Evolutionary conservation across 2,888 invertebrate species (phyloP), one percentile per base, ranked within the genome.

Genomic region (Caenorhabditis panamensis): DNA sequence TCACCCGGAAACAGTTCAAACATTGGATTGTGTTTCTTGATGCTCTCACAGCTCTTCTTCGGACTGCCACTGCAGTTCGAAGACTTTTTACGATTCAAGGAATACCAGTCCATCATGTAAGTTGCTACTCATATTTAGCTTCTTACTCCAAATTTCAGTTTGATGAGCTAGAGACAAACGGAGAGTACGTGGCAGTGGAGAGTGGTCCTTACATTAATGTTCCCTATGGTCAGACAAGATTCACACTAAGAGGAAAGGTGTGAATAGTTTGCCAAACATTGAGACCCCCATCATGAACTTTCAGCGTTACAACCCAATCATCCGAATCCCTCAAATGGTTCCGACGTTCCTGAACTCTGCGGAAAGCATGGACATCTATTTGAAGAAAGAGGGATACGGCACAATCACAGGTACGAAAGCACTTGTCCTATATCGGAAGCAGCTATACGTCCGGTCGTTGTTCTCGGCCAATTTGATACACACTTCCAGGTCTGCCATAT

Each of bases 11-110:
- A 26, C 82, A 87, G 47, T 87, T 86, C 78, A 84, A 84, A 63
- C 86, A 88, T 51, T 88, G 88, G 88, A 83, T 88, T 28, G 81
- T 84, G 13, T 87, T 88, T 41, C 78, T 88, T 9, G 88, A 88
- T 51, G 82, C 78, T 0, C 67, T 88, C 20, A 88, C 87, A 3
- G 78, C 63, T 4, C 56, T 78, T 16, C 31, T 88, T 16, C 63
- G 67, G 0, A 83, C 85, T 0, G 68, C 78, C 0, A 83, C 82
- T 4, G 85, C 85, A 0, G 72, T 85, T 18, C 58, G 79, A 26
- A 47, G 68, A 20, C 53, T 85, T 18, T 85, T 78, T 54, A 73
- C 85, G 0, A 66, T 69, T 9, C 75, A 77, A 20, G 85, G 85
- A 36, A 58, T 68, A 1, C 71, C 67, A 2, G 53, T 85, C 5